Base-by-base conservation (phyloP, 2,888 invertebrate genomes). In the Cylloceria caligata region DNA sequence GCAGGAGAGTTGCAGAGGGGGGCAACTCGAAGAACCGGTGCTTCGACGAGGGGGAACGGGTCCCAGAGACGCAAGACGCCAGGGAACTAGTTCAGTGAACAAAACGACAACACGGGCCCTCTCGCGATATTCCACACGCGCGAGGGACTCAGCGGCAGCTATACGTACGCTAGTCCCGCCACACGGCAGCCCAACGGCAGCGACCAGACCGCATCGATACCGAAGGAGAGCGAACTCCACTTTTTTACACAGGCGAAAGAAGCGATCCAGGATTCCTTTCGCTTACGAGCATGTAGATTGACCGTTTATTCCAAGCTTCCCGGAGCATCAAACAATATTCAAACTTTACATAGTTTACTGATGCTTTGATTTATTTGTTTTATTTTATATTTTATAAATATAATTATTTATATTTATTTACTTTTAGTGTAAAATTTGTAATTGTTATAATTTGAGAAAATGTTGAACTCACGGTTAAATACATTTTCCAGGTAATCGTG, bases 81-180 rank as follows among this genome's bases (percentile, higher is more conserved):
- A 87, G 88, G 91, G 91, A 92, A 92, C 92, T 92, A 92, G 92
- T 92, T 92, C 92, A 92, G 91, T 90, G 91, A 92, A 91, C 91
- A 92, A 92, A 92, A 92, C 92, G 89, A 92, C 90, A 87, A 77
- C 87, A 87, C 87, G 89, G 89, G 84, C 34, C 65, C 81, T 57
- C 79, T 81, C 69, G 74, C 82, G 82, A 80, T 80, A 80, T 75
- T 80, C 80, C 71, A 80, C 80, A 42, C 75, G 80, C 75, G 45
- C n/a, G 55, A 27, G n/a, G 30, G 55, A 30, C 30, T 30, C 55
- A 9, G 1, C 21, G 36, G 36, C 36, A 19, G 19, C 19, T 69
- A 39, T 69, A 52, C 52, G 39, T 39, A 69, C 55, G 60, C 68
- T 74, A 76, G 74, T 68, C 45, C 34, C 27, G 34, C 36, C 74